A percentile compares a stretch with the other conserved stretches of the same genome.
Evolutionary conservation across 1,140 invertebrate genomes (phyloP).

Genomic region (Formica selysi): DNA sequence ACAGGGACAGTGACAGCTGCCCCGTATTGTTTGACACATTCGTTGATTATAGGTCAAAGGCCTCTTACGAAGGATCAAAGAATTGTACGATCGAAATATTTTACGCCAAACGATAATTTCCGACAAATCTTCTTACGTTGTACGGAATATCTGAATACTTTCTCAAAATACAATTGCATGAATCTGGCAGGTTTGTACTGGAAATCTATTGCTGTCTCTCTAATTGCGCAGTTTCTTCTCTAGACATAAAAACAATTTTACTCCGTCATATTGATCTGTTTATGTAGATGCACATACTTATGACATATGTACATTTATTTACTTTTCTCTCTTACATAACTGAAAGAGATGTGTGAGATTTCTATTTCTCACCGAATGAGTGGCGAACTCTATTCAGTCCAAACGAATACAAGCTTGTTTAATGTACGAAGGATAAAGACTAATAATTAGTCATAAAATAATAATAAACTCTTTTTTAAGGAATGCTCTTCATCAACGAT

Average conservation of each 20-base stretch:
- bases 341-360: background rate
- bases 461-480: background rate
- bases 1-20: conserved; percentile 76
- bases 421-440: background rate
- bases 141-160: background rate
- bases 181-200: background rate
- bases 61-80: conserved; percentile 71
- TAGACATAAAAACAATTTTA: background rate
- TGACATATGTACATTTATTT: background rate
- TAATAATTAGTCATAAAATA: background rate
- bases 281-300: background rate
- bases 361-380: background rate
- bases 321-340: conserved; percentile 22
- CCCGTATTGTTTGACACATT: conserved; percentile 78
- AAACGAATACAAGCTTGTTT: conserved; percentile 43
- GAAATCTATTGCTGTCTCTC: background rate
- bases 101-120: background rate
- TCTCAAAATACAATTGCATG: background rate
- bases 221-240: background rate
- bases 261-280: background rate
- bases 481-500: no score
- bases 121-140: background rate
- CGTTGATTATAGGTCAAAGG: conserved; percentile 80
- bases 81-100: conserved; percentile 58
- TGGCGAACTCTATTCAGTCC: no score